Evolutionary conservation across 2,113 vertebrate species (phyloP), one percentile per base, ranked within the genome.

Genomic region (Pachypanchax playfairii): DNA sequence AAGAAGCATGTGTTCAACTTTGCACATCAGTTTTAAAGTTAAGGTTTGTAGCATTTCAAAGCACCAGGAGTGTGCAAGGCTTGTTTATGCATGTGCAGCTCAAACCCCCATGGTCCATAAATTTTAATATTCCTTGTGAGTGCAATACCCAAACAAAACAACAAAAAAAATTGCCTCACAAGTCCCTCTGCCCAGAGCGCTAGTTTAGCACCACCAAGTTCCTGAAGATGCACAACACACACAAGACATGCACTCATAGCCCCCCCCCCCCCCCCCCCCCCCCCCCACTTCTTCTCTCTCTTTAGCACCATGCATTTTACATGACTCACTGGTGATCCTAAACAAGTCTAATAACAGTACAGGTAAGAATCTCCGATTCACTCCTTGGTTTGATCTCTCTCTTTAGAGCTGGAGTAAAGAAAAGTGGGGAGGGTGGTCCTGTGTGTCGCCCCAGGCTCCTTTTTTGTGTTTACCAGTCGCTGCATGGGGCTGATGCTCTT

Each of bases 111-210:
- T 55, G 77, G 60, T 75, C 69, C 81, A 85, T 85, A 57, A 80
- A 81, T 86, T 87, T 85, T 89, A 83, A 86, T 87, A 85, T 77
- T 88, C 80, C 84, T 71, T 85, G 63, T 60, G 82, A 88, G 87
- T 70, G 73, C 68, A 60, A 79, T 77, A 86, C 70, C 76, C 78
- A 68, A 80, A 79, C 76, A 83, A 77, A 86, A 86, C 77, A 81
- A 76, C 73, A 82, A 77, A 85, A 86, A 75, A 87, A 80, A 85
- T 70, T 79, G 73, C 77, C 74, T 74, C 58, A 77, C 82, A 50
- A 77, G 79, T 72, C 78, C 75, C 70, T 42, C 4, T 72, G 62
- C 73, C 77, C 75, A 56, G 66, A 86, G 88, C 73, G 38, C 71
- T 69, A 60, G 82, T 87, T 83, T 67, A 77, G 65, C 78, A 73